A percentile compares a stretch with the other conserved stretches of the same genome.
Conservation (phyloP, 2,888 invertebrate species). For the Palloptera scutellata region DNA sequence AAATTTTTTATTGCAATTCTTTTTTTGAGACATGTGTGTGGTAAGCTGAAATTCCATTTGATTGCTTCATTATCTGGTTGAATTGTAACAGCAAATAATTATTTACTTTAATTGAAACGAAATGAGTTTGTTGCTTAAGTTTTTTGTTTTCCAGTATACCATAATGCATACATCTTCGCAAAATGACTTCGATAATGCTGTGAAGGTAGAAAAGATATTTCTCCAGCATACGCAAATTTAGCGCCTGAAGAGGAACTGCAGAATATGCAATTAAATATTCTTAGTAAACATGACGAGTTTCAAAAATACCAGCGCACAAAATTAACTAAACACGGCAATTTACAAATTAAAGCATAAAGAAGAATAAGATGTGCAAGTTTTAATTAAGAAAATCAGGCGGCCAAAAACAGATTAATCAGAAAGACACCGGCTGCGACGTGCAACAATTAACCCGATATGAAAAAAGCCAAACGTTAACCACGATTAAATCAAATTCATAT, state of each 20-base stretch:
- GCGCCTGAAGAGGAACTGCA: too few relatives aligned
- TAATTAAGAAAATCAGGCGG: not conserved
- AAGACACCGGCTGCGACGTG: constrained; percentile 19
- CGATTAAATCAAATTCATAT: constrained; percentile 26
- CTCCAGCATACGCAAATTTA: too few relatives aligned
- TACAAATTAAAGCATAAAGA: not conserved
- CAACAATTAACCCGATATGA: constrained; percentile 28
- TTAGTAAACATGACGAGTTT: not conserved
- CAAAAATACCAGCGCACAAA: not conserved
- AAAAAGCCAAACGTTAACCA: constrained; percentile 6
- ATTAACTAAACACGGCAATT: not conserved
- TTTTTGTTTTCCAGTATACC: constrained; percentile 29
- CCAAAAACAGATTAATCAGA: not conserved
- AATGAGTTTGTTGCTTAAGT: constrained; percentile 31
- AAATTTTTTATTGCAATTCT: not conserved
- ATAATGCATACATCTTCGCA: not conserved
- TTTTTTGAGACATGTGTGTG: constrained; percentile 33
- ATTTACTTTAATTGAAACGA: not conserved
- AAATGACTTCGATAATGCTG: too few relatives aligned
- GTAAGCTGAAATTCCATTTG: constrained; percentile 19
- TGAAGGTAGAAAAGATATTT: too few relatives aligned
- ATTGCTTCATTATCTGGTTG: constrained; percentile 1
- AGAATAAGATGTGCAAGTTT: too few relatives aligned
- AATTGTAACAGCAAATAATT: not conserved
- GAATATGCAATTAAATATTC: too few relatives aligned